Conservation (phyloP, 2,888 invertebrate species). For the Polydrusus cervinus region DNA sequence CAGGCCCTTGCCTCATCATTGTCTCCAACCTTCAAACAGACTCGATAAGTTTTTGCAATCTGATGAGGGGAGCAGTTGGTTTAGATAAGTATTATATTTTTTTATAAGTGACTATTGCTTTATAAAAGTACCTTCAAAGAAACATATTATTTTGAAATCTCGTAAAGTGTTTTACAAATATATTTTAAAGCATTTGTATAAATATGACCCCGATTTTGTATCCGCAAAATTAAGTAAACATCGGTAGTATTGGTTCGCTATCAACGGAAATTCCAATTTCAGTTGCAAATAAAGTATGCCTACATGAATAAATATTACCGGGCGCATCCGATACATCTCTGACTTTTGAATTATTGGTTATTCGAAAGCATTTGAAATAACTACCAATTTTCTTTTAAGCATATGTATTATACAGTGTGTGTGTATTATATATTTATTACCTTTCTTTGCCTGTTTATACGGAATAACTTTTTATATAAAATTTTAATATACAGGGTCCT, state of each 20-base stretch:
- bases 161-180: background rate
- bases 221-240: constrained; percentile 26
- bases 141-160: background rate
- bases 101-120: background rate
- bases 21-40: no score
- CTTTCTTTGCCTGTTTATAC: no score
- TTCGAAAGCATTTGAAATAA: constrained; percentile 28
- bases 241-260: constrained; percentile 21
- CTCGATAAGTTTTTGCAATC: no score
- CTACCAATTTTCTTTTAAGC: constrained; percentile 22
- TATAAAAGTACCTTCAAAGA: background rate
- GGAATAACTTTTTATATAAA: no score
- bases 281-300: constrained; percentile 27
- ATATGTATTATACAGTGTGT: constrained; percentile 1
- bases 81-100: no score
- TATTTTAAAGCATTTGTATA: background rate
- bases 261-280: constrained; percentile 22
- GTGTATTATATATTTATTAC: background rate
- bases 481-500: no score
- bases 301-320: constrained; percentile 25
- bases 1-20: no score
- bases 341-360: constrained; percentile 29
- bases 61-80: no score
- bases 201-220: background rate
- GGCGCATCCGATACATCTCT: constrained; percentile 21